These are phyloP conservation scores for Crax fasciolata DNA, from an alignment of 2,797 vertebrate species.

Conservation along the genomic window DNA sequence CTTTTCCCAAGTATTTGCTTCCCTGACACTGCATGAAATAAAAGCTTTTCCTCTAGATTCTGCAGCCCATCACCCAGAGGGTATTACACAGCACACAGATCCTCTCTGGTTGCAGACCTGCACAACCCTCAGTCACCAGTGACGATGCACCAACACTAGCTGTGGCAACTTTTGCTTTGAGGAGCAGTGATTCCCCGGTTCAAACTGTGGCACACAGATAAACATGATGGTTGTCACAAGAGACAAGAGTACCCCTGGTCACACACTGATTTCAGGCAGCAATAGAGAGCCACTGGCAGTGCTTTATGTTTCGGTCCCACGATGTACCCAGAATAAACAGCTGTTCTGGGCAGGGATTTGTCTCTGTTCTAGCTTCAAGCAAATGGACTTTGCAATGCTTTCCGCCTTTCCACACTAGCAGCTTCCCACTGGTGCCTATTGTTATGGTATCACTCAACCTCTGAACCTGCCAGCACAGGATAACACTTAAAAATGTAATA, in stretches of 20 bases:
- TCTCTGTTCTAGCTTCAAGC: not conserved
- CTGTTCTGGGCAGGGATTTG: not conserved
- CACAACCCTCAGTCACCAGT: not conserved
- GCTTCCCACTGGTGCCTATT: not conserved
- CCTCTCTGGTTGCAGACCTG: rapidly evolving
- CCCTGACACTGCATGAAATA: not conserved
- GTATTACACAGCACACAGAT: rapidly evolving
- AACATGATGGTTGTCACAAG: not conserved
- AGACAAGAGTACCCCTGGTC: not conserved
- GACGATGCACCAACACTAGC: not conserved
- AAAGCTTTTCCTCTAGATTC: not conserved
- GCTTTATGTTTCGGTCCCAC: not conserved
- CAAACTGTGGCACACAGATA: rapidly evolving
- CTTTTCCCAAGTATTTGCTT: constrained; percentile 22
- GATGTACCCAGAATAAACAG: not conserved
- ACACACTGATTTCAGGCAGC: not conserved
- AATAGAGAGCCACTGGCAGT: not conserved
- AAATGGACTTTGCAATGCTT: not conserved
- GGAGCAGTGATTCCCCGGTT: not conserved
- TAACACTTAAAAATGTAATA: not conserved
- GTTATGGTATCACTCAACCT: not conserved
- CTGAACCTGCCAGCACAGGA: not conserved
- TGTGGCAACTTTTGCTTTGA: not conserved
- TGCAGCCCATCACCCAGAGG: not conserved
- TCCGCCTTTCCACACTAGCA: not conserved